These are phyloP conservation scores for Vidua chalybeata DNA, from an alignment of 2,113 vertebrate genomes.

Conservation along the genomic window DNA sequence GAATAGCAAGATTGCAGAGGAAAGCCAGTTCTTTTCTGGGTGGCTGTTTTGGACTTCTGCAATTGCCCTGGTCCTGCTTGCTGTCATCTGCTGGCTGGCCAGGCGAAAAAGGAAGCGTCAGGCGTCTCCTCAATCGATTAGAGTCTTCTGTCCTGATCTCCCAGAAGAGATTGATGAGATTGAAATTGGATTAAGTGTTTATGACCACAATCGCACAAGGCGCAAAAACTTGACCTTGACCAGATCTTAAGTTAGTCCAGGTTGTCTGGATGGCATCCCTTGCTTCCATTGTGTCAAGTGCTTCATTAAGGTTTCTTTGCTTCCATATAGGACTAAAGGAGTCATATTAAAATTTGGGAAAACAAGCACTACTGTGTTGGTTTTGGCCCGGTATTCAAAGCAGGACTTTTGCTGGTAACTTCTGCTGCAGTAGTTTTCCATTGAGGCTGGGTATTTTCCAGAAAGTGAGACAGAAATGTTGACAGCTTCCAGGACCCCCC, in stretches of 20 bases:
- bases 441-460: slow-evolving; percentile 31
- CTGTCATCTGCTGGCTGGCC: neutral
- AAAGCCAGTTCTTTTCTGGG: neutral
- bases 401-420: neutral
- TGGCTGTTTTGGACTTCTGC: neutral
- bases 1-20: neutral
- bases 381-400: neutral
- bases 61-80: neutral
- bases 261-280: neutral
- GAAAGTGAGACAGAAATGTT: neutral
- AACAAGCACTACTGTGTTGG: neutral
- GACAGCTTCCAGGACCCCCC: slow-evolving; percentile 22
- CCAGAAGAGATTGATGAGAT: neutral
- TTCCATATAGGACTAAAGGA: neutral
- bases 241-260: neutral
- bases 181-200: neutral
- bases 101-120: neutral
- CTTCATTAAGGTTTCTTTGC: neutral
- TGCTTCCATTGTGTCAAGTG: neutral
- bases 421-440: slow-evolving; percentile 56
- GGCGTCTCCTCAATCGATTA: fast-evolving
- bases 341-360: neutral
- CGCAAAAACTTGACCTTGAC: neutral
- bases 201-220: neutral
- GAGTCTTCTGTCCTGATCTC: neutral